Evolutionary conservation across 2,888 invertebrate genomes (phyloP), one percentile per base, ranked within the genome.

Genomic region (Himalopsyche tibetana): DNA sequence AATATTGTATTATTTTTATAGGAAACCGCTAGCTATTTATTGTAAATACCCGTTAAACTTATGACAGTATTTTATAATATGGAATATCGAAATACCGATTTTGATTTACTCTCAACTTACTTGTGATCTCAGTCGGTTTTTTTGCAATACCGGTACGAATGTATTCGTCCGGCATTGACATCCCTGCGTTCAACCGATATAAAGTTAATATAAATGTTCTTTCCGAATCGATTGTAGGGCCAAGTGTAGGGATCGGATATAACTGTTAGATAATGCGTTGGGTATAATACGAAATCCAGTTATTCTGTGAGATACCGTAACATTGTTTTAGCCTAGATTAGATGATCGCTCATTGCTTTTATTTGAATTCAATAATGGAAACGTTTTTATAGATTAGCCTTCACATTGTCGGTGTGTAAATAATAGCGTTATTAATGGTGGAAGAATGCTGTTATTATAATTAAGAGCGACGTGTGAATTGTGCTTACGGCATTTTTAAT

Each of bases 251-350:
- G 36, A 74, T 74, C 74, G 28, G 15, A 74, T 28, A 38, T 36
- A 74, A 74, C 74, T 74, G 74, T 74, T 38, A 74, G 12, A 74
- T 74, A 74, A 74, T 11, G 15, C 74, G 36, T 38, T 74, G 15
- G 15, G 51, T 51, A 28, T 74, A 74, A 38, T 12, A 51, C 8
- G 4, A 36, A 74, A 74, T 74, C 38, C 74, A 38, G 74, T 74
- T 74, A 74, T 74, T 12, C 74, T 36, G 74, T 74, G 74, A 74
- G 38, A 74, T 74, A 74, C 74, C 74, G 74, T 74, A 74, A 74
- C 36, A 12, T 74, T 74, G 36, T 74, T 74, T 74, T 38, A 74
- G 36, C 74, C 74, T 15, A 74, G 74, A 12, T 74, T 74, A 74
- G 74, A 74, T 74, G 74, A 74, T 74, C 38, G 28, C 28, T 38